These are phyloP conservation scores for Eurois occulta DNA, from an alignment of 2,888 invertebrate genomes.

Conservation along the genomic window DNA sequence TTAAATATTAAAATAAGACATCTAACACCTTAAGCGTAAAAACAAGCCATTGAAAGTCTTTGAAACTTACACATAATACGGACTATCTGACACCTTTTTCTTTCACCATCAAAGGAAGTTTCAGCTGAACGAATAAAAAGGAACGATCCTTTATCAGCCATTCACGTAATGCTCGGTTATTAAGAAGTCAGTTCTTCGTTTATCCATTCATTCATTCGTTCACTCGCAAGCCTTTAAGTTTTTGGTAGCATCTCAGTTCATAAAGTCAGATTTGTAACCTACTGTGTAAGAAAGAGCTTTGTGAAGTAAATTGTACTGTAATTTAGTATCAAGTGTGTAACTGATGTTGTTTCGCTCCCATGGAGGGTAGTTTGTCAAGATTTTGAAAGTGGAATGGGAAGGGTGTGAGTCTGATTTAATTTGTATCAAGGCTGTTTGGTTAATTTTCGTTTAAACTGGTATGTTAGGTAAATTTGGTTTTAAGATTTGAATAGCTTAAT, in stretches of 20 bases:
- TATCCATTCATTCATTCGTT: slow-evolving; percentile 24
- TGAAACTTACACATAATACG: slow-evolving; percentile 35
- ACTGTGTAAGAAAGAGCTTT: slow-evolving; percentile 39
- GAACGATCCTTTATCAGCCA: slow-evolving; percentile 48
- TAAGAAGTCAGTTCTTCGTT: slow-evolving; percentile 53
- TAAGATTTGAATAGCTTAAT: not conserved
- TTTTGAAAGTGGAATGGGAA: slow-evolving; percentile 1
- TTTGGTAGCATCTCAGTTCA: slow-evolving; percentile 1
- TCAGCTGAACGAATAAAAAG: slow-evolving; percentile 42
- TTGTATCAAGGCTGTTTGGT: slow-evolving; percentile 11
- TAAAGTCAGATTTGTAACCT: slow-evolving; percentile 35
- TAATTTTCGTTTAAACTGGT: not conserved
- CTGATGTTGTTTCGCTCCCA: not conserved
- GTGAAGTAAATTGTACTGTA: slow-evolving; percentile 10
- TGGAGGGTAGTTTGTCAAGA: slow-evolving; percentile 13
- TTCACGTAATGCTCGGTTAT: slow-evolving; percentile 58
- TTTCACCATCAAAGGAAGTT: slow-evolving; percentile 43
- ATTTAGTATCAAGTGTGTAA: slow-evolving; percentile 23
- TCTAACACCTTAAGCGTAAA: slow-evolving; percentile 26
- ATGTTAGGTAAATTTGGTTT: not conserved
- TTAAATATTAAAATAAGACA: not conserved
- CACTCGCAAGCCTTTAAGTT: slow-evolving; percentile 29
- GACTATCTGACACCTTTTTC: slow-evolving; percentile 29
- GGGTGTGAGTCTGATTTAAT: slow-evolving; percentile 3
- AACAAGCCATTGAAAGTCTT: slow-evolving; percentile 17